A percentile compares a stretch with the other conserved stretches of the same genome.
Conservation (phyloP, 2,888 invertebrate species). For the Melieria crassipennis region DNA sequence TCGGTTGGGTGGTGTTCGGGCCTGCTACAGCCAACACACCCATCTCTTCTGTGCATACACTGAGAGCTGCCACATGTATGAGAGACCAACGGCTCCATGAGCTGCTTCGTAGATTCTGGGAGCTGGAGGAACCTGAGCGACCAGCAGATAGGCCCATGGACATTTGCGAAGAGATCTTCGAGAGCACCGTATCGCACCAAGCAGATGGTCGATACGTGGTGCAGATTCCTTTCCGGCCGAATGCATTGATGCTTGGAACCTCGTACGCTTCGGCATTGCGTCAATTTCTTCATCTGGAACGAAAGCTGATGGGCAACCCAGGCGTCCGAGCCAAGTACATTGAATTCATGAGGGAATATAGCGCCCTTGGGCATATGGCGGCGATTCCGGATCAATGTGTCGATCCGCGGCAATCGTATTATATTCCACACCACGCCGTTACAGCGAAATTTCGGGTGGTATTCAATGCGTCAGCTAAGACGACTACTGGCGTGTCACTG, state of each 20-base stretch:
- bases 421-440: slow-evolving; percentile 34
- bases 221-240: slow-evolving; percentile 24
- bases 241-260: not conserved
- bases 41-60: not conserved
- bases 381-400: not conserved
- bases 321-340: slow-evolving; percentile 27
- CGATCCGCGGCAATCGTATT: slow-evolving; percentile 20
- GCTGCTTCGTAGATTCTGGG: slow-evolving; percentile 14
- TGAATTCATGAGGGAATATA: slow-evolving; percentile 21
- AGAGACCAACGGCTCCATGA: not conserved
- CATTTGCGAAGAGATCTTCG: slow-evolving; percentile 15
- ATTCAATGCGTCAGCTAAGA: slow-evolving; percentile 19
- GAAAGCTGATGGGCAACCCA: slow-evolving; percentile 5
- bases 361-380: slow-evolving; percentile 16
- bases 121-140: slow-evolving; percentile 19
- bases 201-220: slow-evolving; percentile 21
- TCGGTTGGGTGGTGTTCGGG: slow-evolving; percentile 36
- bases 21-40: slow-evolving; percentile 14
- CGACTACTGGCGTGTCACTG: slow-evolving; percentile 21
- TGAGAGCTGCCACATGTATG: not conserved
- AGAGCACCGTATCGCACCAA: slow-evolving; percentile 2
- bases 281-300: slow-evolving; percentile 26
- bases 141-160: not conserved
- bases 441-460: slow-evolving; percentile 28
- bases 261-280: slow-evolving; percentile 12